Evolutionary conservation across 2,113 vertebrate species (phyloP).

Genomic region (Pteruthius melanotis): DNA sequence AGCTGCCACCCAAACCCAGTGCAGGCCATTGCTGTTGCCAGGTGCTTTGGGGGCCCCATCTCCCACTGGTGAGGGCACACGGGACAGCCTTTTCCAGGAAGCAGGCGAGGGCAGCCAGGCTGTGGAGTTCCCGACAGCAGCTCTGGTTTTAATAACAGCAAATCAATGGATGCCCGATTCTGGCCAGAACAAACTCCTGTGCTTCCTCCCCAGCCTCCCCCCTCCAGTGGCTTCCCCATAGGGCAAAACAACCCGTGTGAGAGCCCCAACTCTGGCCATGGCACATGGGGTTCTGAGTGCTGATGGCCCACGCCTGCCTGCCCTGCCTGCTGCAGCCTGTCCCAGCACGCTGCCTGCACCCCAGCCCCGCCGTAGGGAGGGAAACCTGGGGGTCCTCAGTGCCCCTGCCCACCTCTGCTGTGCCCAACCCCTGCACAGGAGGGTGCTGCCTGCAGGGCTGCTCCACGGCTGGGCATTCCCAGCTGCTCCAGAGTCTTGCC

Average conservation of each 20-base stretch:
- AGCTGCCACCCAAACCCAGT: fast-evolving
- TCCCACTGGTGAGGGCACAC: background rate
- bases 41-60: background rate
- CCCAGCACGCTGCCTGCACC: fast-evolving
- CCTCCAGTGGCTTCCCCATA: background rate
- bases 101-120: background rate
- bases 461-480: background rate
- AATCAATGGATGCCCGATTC: conserved; percentile 54
- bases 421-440: background rate
- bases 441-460: background rate
- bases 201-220: background rate
- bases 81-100: conserved; percentile 51
- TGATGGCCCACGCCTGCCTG: background rate
- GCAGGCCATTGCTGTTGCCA: background rate
- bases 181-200: background rate
- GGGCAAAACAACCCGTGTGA: background rate
- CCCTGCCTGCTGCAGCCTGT: background rate
- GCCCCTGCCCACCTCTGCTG: background rate
- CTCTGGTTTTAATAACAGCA: conserved; percentile 67
- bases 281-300: fast-evolving
- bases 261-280: background rate
- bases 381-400: background rate
- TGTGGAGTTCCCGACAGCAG: conserved; percentile 56
- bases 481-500: background rate
- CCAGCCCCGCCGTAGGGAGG: fast-evolving